phyloP scores from a whole-genome alignment of 2,113 vertebrate genomes.

The Micromys minutus region DNA sequence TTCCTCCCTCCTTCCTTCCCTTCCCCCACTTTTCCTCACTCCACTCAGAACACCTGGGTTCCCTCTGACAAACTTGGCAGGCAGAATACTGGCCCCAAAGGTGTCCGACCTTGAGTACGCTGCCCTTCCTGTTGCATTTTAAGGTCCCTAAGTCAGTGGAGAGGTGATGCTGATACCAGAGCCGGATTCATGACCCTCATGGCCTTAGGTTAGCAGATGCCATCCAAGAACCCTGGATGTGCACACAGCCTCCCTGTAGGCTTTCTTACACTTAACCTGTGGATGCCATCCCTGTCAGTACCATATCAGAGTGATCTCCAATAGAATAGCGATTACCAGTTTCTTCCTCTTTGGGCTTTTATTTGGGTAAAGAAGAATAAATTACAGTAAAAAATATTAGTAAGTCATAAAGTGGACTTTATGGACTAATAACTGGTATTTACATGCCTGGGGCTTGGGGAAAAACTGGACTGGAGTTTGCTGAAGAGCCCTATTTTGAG shows the following conservation, averaged over 20 bases:
- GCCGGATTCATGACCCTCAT: not conserved
- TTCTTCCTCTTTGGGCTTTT: not conserved
- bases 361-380: constrained; percentile 33
- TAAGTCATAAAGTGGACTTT: not conserved
- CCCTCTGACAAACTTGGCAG: not conserved
- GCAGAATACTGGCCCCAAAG: not conserved
- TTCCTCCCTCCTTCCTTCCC: too few species aligned
- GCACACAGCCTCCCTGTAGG: fast-evolving
- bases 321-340: not conserved
- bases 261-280: not conserved
- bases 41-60: not conserved
- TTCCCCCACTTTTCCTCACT: not conserved
- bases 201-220: not conserved
- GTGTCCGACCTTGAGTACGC: not conserved
- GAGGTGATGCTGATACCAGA: not conserved
- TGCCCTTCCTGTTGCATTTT: not conserved
- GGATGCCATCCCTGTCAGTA: not conserved
- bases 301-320: not conserved
- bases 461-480: not conserved
- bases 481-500: not conserved
- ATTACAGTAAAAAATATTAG: not conserved
- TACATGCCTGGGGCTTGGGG: not conserved
- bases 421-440: not conserved
- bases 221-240: not conserved
- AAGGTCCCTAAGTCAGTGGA: not conserved